Conservation (phyloP, 2,113 vertebrate species). For the Poeciliopsis occidentalis region DNA sequence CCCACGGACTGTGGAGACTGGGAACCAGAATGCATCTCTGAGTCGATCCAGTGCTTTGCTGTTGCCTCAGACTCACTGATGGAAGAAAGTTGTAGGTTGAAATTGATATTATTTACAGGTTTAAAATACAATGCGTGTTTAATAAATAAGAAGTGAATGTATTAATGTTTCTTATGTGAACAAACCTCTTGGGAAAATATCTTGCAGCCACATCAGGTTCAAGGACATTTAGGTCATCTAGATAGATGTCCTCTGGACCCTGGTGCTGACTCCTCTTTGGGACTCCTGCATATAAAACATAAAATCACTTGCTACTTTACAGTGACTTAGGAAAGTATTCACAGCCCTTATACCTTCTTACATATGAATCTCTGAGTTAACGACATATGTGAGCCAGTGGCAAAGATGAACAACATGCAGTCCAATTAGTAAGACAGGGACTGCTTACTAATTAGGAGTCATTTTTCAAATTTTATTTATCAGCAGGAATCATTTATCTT, state of each 20-base stretch:
- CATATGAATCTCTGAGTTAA: too few relatives aligned
- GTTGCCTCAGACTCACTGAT: slow-evolving; percentile 88
- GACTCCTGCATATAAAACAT: slow-evolving; percentile 80
- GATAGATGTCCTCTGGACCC: slow-evolving; percentile 96
- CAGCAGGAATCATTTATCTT: too few relatives aligned
- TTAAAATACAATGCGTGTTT: slow-evolving; percentile 18
- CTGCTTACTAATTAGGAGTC: too few relatives aligned
- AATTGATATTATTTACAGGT: neutral
- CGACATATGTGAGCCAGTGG: too few relatives aligned
- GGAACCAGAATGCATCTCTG: slow-evolving; percentile 88
- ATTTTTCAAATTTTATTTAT: too few relatives aligned
- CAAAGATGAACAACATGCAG: too few relatives aligned
- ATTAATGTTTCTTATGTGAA: slow-evolving; percentile 9
- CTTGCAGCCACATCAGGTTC: slow-evolving; percentile 96
- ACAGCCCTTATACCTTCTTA: neutral
- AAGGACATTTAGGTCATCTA: slow-evolving; percentile 93
- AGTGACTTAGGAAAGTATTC: neutral
- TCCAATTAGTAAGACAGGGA: too few relatives aligned
- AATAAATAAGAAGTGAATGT: slow-evolving; percentile 17
- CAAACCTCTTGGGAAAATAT: slow-evolving; percentile 96
- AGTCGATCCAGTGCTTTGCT: slow-evolving; percentile 90
- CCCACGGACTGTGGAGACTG: slow-evolving; percentile 97
- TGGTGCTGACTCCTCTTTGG: slow-evolving; percentile 97
- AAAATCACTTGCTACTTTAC: slow-evolving; percentile 7
- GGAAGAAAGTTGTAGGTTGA: neutral